A percentile compares a stretch with the other conserved stretches of the same genome.
These are phyloP conservation scores for Sphecodes monilicornis DNA, from an alignment of 2,888 invertebrate species.

Conservation along the genomic window DNA sequence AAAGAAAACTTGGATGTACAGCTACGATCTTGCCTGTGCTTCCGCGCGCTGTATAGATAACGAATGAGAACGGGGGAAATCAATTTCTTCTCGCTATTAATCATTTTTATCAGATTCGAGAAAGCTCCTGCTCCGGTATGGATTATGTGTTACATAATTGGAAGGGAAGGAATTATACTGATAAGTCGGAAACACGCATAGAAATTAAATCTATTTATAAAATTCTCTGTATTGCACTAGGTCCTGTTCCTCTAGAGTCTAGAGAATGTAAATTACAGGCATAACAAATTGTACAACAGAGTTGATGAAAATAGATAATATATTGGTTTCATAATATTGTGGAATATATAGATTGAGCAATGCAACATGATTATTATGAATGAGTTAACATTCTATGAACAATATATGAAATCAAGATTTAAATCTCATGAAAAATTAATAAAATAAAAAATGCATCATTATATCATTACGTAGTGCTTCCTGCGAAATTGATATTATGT, in stretches of 20 bases:
- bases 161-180: constrained; percentile 4
- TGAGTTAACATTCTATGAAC: neutral
- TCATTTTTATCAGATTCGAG: constrained; percentile 5
- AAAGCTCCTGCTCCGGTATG: neutral
- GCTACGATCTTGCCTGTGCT: neutral
- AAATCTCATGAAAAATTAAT: neutral
- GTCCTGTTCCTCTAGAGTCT: neutral
- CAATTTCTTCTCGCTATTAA: constrained; percentile 12
- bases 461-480: neutral
- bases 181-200: neutral
- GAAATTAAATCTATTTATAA: neutral
- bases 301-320: neutral
- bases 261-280: neutral
- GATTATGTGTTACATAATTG: constrained; percentile 13
- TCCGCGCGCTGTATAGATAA: neutral
- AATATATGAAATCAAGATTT: neutral
- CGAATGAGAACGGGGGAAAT: neutral
- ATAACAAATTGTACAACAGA: neutral
- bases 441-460: neutral
- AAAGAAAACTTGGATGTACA: constrained; percentile 12
- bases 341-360: neutral
- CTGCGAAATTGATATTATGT: neutral
- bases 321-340: neutral
- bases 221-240: neutral
- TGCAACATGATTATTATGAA: neutral